Evolutionary conservation across 2,888 invertebrate genomes (phyloP).

Genomic region (Ophion ventricosus): DNA sequence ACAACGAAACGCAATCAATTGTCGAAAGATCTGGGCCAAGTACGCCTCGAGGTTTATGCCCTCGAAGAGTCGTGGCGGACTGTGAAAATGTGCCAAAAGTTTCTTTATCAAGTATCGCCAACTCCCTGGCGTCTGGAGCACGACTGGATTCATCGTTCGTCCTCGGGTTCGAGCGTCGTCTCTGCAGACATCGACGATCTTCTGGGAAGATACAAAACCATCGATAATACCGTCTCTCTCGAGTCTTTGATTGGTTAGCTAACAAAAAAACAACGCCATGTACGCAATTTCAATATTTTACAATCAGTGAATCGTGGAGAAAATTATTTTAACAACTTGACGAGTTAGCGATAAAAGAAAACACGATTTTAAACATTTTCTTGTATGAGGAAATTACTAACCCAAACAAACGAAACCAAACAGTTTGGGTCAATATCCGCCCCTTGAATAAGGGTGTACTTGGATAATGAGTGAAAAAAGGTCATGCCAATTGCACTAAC

Average conservation of each 20-base stretch:
- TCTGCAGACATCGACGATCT: slow-evolving; percentile 61
- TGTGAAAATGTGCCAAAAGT: slow-evolving; percentile 88
- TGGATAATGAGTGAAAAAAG: too few species aligned
- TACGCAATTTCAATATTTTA: neutral
- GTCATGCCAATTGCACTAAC: too few species aligned
- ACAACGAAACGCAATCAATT: slow-evolving; percentile 71
- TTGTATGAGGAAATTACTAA: too few species aligned
- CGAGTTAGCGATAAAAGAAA: neutral
- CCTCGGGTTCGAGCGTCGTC: slow-evolving; percentile 63
- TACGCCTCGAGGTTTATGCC: slow-evolving; percentile 84
- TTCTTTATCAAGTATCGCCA: slow-evolving; percentile 88
- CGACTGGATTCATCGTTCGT: slow-evolving; percentile 78
- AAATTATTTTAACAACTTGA: neutral
- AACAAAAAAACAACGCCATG: neutral
- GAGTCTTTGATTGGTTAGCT: slow-evolving; percentile 73
- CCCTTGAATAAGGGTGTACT: too few species aligned
- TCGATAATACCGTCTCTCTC: slow-evolving; percentile 69
- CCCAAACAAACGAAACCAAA: too few species aligned
- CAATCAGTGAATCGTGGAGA: neutral
- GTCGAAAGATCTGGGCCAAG: slow-evolving; percentile 73
- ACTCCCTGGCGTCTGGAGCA: slow-evolving; percentile 85
- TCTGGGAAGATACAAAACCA: slow-evolving; percentile 68
- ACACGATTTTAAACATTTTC: too few species aligned
- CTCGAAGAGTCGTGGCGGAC: slow-evolving; percentile 87
- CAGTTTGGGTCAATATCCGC: too few species aligned